Evolutionary conservation across 2,888 invertebrate species (phyloP), one percentile per base, ranked within the genome.

Genomic region (Melieria crassipennis): DNA sequence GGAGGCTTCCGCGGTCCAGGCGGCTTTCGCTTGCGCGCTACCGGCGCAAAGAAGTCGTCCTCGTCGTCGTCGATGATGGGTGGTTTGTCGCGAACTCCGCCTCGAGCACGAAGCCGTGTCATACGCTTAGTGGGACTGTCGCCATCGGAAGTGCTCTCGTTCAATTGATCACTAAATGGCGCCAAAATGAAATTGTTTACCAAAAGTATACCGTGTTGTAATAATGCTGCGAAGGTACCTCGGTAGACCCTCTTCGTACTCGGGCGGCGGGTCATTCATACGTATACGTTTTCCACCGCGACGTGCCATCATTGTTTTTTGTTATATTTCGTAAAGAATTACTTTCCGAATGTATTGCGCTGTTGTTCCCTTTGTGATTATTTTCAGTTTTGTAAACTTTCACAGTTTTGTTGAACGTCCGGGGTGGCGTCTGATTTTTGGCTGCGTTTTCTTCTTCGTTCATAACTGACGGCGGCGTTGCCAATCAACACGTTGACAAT

Each of bases 191-290:
- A 43, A 43, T 11, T 60, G n/a, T 56, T 11, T 7, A n/a, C 56
- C 56, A 56, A 13, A 11, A 7, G 56, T 42, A 58, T 42, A 43
- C 43, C 4, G 42, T 4, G 42, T 11, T 58, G 58, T 4, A 58
- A n/a, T 50, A 50, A 65, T 2, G 30, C 11, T 56, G 16, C 3
- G 45, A 58, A 47, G 11, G 9, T 62, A 75, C 79, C 79, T 78
- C 75, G 50, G 78, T 78, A 60, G 77, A 72, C 61, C 78, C 91
- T 92, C 93, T 52, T 94, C 94, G 84, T 94, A 95, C 83, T 96
- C 95, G 73, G 94, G 94, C 65, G 95, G 94, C 73, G 94, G 94
- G 87, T 95, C 95, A 87, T 95, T 95, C 94, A 96, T 95, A 75
- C 96, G 93, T 83, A 96, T 96, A 78, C 95, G 90, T 88, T 96